Percentiles rank a stretch among this genome's conserved stretches.
Conservation (phyloP, 2,113 vertebrate genomes). For the Nannospalax galili region DNA sequence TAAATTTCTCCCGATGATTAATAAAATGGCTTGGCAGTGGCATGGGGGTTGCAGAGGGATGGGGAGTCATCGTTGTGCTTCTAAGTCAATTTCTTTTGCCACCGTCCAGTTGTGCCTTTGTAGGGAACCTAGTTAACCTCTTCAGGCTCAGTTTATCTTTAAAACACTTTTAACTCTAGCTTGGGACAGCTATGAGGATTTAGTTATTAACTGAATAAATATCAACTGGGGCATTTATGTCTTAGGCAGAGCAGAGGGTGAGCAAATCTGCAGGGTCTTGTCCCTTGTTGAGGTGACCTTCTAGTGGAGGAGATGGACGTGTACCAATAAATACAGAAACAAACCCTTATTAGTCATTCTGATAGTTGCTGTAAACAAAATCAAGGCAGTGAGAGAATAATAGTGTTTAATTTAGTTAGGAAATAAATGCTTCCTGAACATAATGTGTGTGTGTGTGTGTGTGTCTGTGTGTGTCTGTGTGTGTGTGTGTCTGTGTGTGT, state of each 20-base stretch:
- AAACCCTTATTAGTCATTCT: not conserved
- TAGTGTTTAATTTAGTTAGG: not conserved
- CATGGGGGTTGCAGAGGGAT: not conserved
- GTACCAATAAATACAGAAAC: not conserved
- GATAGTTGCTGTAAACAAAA: not conserved
- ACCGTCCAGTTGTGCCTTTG: not conserved
- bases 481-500: too few relatives aligned
- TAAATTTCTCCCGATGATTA: not conserved
- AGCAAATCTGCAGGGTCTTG: not conserved
- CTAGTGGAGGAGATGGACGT: not conserved
- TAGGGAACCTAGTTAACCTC: not conserved
- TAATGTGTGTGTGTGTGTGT: not conserved
- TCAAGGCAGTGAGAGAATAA: not conserved
- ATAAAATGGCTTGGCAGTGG: not conserved
- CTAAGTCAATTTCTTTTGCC: not conserved
- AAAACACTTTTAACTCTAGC: not conserved
- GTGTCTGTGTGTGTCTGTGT: too few relatives aligned
- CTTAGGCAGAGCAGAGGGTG: not conserved
- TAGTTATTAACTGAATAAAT: not conserved
- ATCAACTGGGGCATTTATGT: not conserved
- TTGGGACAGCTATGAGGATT: not conserved
- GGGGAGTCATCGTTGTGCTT: not conserved
- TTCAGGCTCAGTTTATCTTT: slow-evolving; percentile 5
- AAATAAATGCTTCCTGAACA: not conserved
- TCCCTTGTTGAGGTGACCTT: not conserved